phyloP scores from a whole-genome alignment of 1,140 invertebrate species.

The Caenorhabditis inopinata region DNA sequence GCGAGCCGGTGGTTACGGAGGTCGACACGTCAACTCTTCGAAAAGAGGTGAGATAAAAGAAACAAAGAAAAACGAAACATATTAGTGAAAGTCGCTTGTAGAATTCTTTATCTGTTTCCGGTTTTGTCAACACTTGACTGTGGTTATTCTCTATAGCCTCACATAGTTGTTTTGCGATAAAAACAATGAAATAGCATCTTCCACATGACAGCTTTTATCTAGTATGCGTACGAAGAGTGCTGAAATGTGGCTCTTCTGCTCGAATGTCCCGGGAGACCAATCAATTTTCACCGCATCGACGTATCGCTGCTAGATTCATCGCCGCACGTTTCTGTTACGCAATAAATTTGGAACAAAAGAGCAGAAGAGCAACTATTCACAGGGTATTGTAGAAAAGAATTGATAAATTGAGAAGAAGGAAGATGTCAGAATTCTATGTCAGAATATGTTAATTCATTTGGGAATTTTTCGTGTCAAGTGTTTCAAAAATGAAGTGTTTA shows the following conservation, averaged over 20 bases:
- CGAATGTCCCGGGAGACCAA: slow-evolving; percentile 15
- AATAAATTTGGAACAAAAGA: slow-evolving; percentile 21
- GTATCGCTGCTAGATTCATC: not conserved
- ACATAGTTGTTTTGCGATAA: not conserved
- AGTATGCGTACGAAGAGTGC: slow-evolving; percentile 2
- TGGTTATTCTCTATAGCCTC: not conserved
- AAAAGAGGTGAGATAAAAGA: slow-evolving; percentile 51
- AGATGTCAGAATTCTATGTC: slow-evolving; percentile 18
- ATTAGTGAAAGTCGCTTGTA: slow-evolving; percentile 8
- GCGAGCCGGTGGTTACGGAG: slow-evolving; percentile 57
- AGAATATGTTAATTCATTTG: slow-evolving; percentile 16
- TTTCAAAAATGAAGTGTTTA: not conserved
- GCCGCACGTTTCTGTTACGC: not conserved
- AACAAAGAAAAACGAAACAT: not conserved
- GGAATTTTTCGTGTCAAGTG: not conserved
- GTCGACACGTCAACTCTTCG: slow-evolving; percentile 50
- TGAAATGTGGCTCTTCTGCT: slow-evolving; percentile 1
- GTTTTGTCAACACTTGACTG: not conserved
- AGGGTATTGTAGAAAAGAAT: slow-evolving; percentile 16
- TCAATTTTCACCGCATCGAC: not conserved
- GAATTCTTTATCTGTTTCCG: not conserved
- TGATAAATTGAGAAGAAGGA: slow-evolving; percentile 22
- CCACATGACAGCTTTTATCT: not conserved
- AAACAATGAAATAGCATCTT: not conserved
- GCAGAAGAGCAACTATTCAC: slow-evolving; percentile 8